A percentile compares a stretch with the other conserved stretches of the same genome.
Evolutionary conservation across 1,140 invertebrate species (phyloP).

Genomic region (Ctenoplectra terminalis): DNA sequence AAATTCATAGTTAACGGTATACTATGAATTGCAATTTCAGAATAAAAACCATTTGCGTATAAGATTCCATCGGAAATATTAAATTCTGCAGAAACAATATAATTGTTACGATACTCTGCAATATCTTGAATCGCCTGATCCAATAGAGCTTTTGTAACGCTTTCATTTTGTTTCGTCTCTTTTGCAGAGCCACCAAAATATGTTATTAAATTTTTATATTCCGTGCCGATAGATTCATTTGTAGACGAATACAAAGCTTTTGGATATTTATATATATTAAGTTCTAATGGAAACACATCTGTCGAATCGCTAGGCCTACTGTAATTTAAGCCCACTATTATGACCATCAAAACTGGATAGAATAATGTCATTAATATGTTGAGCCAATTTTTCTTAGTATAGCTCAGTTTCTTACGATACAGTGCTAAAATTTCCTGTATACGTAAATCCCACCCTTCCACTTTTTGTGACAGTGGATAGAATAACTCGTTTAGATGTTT

Average conservation of each 20-base stretch:
- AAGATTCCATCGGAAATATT: constrained; percentile 61
- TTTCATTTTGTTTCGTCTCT: constrained; percentile 20
- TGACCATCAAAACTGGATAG: constrained; percentile 70
- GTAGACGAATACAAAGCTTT: constrained; percentile 69
- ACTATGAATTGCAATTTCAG: constrained; percentile 74
- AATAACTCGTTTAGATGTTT: constrained; percentile 69
- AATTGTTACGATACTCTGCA: constrained; percentile 73
- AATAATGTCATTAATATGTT: constrained; percentile 67
- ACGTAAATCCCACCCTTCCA: constrained; percentile 67
- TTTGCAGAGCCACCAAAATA: constrained; percentile 44
- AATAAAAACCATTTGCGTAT: constrained; percentile 76
- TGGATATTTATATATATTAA: constrained; percentile 70
- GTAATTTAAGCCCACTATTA: constrained; percentile 75
- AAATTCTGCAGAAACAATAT: constrained; percentile 77
- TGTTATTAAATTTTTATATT: constrained; percentile 62
- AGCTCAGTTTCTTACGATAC: constrained; percentile 75
- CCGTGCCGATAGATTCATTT: constrained; percentile 54
- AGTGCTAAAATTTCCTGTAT: constrained; percentile 72
- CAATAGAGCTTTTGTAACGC: constrained; percentile 68
- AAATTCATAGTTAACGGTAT: constrained; percentile 77
- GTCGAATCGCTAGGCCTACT: constrained; percentile 64
- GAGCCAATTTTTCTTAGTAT: constrained; percentile 72
- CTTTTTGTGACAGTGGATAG: constrained; percentile 59
- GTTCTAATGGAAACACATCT: constrained; percentile 62
- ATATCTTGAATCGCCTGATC: constrained; percentile 65